These are phyloP conservation scores for Brachystomella parvula DNA, from an alignment of 1,140 invertebrate species.

Conservation along the genomic window DNA sequence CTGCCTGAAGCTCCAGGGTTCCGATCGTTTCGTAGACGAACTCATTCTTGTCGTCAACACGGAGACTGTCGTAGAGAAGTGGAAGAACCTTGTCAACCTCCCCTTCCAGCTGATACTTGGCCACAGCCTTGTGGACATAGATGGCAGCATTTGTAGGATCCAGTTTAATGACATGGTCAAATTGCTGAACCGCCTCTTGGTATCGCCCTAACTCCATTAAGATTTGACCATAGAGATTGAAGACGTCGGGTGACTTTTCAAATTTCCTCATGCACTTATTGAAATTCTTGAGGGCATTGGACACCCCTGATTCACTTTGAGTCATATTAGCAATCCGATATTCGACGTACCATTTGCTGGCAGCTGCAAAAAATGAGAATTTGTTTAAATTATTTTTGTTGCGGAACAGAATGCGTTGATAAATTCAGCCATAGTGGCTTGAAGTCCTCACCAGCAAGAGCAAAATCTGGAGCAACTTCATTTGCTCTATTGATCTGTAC, in stretches of 20 bases:
- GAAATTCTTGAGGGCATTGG: conserved; percentile 60
- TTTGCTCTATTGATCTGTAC: conserved; percentile 43
- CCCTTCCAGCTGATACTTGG: conserved; percentile 70
- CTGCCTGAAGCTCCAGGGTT: conserved; percentile 84
- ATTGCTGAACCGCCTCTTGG: conserved; percentile 69
- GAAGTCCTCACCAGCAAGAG: neutral
- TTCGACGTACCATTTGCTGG: conserved; percentile 66
- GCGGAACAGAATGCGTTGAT: neutral
- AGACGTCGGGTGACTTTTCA: conserved; percentile 73
- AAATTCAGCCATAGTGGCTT: neutral
- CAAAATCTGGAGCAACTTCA: conserved; percentile 16
- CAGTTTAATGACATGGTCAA: conserved; percentile 67
- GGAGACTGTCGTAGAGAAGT: conserved; percentile 71
- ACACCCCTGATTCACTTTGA: conserved; percentile 51
- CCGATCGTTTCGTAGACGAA: conserved; percentile 91
- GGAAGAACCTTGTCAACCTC: conserved; percentile 69
- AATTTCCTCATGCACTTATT: conserved; percentile 66
- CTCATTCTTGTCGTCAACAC: conserved; percentile 83
- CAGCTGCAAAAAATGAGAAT: conserved; percentile 11
- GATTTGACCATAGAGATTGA: conserved; percentile 68
- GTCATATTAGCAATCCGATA: conserved; percentile 57
- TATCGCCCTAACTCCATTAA: conserved; percentile 73
- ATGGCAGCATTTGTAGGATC: conserved; percentile 78
- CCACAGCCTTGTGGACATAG: conserved; percentile 70
- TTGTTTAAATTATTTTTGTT: neutral